phyloP scores from a whole-genome alignment of 2,113 vertebrate species.

The Mus spicilegus region DNA sequence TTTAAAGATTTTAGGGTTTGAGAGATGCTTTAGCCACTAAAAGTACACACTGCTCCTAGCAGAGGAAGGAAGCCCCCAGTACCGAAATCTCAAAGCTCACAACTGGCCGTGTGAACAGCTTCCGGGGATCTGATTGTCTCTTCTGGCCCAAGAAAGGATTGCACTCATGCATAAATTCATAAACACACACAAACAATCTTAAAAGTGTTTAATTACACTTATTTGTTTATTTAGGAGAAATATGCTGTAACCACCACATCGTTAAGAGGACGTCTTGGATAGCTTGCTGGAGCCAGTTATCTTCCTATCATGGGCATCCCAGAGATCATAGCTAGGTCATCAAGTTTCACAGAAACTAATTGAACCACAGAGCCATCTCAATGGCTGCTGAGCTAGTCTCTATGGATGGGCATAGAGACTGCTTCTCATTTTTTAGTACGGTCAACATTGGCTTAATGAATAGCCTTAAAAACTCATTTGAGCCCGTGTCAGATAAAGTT shows the following conservation, averaged over 20 bases:
- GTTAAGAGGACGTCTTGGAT: neutral
- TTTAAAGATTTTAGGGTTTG: neutral
- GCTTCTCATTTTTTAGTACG: neutral
- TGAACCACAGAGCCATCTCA: neutral
- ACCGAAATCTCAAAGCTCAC: neutral
- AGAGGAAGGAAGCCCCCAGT: neutral
- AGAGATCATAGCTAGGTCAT: neutral
- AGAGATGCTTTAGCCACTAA: neutral
- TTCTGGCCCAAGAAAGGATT: neutral
- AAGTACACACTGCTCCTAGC: neutral
- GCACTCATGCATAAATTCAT: neutral
- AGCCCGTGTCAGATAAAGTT: neutral
- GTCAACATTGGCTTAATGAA: conserved; percentile 10
- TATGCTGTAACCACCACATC: no score
- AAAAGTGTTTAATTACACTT: neutral
- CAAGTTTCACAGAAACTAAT: neutral
- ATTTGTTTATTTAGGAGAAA: neutral
- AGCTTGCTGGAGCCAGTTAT: no score
- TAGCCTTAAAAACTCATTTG: neutral
- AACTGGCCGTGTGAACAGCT: neutral
- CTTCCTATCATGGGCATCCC: neutral
- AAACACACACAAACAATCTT: neutral
- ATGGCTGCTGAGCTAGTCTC: neutral
- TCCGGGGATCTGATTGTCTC: no score
- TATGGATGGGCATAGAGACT: neutral